Percentiles rank a stretch among this genome's conserved stretches.
Conservation (phyloP, 2,888 invertebrate genomes). For the Volucella inflata region DNA sequence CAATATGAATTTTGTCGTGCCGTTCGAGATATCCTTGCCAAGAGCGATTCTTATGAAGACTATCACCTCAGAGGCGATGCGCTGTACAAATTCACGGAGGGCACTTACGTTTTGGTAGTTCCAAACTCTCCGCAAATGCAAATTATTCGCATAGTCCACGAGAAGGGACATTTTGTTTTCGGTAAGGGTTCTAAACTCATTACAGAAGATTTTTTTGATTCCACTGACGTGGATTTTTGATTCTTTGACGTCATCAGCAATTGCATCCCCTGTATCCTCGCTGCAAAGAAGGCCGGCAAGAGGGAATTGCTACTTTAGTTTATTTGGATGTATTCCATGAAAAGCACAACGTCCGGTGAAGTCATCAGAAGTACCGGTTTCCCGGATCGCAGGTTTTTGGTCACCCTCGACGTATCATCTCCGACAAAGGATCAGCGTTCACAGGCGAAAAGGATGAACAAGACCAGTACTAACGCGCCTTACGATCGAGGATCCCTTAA, state of each 20-base stretch:
- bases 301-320: constrained; percentile 79
- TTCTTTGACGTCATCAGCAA: too few species aligned
- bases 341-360: constrained; percentile 77
- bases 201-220: constrained; percentile 47
- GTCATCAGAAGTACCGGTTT: constrained; percentile 77
- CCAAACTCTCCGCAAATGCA: constrained; percentile 53
- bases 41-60: constrained; percentile 48
- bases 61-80: too few species aligned
- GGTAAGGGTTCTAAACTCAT: constrained; percentile 38
- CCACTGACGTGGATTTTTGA: constrained; percentile 37
- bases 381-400: constrained; percentile 79
- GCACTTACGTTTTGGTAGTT: constrained; percentile 45
- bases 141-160: constrained; percentile 33
- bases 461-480: constrained; percentile 41
- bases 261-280: constrained; percentile 39
- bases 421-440: constrained; percentile 80
- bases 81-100: too few species aligned
- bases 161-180: constrained; percentile 50
- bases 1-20: constrained; percentile 36
- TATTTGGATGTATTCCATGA: constrained; percentile 79
- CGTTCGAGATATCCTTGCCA: too few species aligned
- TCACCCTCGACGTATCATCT: constrained; percentile 79
- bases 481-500: constrained; percentile 36
- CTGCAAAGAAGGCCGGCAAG: constrained; percentile 77
- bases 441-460: constrained; percentile 67